Percentiles rank a stretch among this genome's conserved stretches.
phyloP scores from a whole-genome alignment of 1,140 invertebrate species.

The Globodera ellingtonae region DNA sequence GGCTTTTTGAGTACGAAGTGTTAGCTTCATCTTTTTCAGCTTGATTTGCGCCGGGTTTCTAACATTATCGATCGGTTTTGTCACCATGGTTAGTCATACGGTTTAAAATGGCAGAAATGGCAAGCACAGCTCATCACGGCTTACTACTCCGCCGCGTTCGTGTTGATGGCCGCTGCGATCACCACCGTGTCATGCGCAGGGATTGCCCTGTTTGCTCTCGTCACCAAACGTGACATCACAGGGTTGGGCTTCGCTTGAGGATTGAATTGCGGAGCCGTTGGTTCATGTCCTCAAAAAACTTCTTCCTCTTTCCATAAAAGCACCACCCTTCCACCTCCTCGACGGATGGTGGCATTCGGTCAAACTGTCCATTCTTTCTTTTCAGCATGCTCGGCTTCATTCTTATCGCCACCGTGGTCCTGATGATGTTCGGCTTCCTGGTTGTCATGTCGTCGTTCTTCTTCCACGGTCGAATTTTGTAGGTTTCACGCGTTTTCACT shows the following conservation, averaged over 20 bases:
- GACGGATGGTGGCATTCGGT: no score
- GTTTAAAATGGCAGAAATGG: constrained; percentile 20
- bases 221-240: constrained; percentile 60
- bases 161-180: constrained; percentile 55
- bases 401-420: constrained; percentile 55
- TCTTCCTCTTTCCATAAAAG: no score
- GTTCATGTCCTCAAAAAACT: no score
- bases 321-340: no score
- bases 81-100: neutral
- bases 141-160: constrained; percentile 46
- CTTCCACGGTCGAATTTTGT: constrained; percentile 5
- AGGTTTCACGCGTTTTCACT: neutral
- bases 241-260: constrained; percentile 9
- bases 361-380: constrained; percentile 11
- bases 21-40: neutral
- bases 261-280: no score
- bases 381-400: constrained; percentile 58
- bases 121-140: constrained; percentile 61
- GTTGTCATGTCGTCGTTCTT: constrained; percentile 43
- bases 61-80: constrained; percentile 56
- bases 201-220: constrained; percentile 59
- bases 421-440: constrained; percentile 61
- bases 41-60: constrained; percentile 60
- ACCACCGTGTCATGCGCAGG: constrained; percentile 56
- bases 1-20: neutral